phyloP scores from a whole-genome alignment of 2,113 vertebrate species.

The Pionites leucogaster region DNA sequence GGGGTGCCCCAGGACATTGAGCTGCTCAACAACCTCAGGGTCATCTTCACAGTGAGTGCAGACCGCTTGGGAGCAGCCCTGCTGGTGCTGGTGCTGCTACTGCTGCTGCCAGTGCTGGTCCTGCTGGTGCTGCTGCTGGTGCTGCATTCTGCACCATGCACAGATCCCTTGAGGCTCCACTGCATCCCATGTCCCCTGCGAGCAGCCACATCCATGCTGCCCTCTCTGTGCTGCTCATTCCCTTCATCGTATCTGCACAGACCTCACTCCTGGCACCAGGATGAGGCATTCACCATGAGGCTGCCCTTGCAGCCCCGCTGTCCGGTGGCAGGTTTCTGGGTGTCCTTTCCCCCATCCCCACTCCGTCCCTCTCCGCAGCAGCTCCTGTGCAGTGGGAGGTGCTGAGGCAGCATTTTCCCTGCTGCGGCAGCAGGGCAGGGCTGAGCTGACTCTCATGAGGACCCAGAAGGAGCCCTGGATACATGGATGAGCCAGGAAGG shows the following conservation, averaged over 20 bases:
- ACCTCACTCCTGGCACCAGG: background rate
- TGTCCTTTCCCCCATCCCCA: background rate
- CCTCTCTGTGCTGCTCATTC: background rate
- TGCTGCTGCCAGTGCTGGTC: no score
- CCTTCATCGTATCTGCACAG: background rate
- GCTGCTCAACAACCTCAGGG: conserved; percentile 64
- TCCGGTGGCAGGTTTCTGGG: background rate
- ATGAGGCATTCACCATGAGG: rapidly evolving
- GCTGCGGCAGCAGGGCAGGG: background rate
- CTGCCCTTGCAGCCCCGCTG: background rate
- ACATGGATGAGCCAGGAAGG: background rate
- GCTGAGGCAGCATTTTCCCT: background rate
- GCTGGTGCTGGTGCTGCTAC: background rate
- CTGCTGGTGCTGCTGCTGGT: background rate
- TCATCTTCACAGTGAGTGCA: conserved; percentile 55
- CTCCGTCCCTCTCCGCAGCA: background rate
- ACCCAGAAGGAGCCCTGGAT: background rate
- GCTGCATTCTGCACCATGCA: background rate
- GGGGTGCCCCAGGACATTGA: conserved; percentile 62
- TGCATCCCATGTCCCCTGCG: rapidly evolving
- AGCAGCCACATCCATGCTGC: rapidly evolving
- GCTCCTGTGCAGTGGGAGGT: background rate
- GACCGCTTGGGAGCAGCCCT: rapidly evolving
- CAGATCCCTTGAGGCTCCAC: rapidly evolving
- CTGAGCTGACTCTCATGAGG: background rate